These are phyloP conservation scores for Chalcosyrphus nemorum DNA, from an alignment of 2,888 invertebrate genomes.

Conservation along the genomic window DNA sequence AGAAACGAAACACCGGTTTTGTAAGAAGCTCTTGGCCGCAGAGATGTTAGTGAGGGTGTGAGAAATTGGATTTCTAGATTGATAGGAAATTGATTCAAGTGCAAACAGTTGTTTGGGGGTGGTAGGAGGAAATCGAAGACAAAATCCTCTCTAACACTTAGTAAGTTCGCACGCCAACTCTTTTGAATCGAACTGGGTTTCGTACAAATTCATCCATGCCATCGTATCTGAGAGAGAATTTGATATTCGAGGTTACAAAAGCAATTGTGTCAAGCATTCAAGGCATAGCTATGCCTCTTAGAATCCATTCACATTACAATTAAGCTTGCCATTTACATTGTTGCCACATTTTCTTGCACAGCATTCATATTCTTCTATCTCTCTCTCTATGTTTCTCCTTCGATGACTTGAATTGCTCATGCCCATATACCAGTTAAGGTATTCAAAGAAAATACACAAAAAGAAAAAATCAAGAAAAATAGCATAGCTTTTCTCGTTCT, in stretches of 20 bases:
- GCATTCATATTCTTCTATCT: constrained; percentile 11
- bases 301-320: background rate
- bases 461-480: background rate
- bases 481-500: constrained; percentile 8
- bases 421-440: constrained; percentile 44
- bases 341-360: constrained; percentile 58
- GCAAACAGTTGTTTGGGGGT: background rate
- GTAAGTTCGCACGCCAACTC: constrained; percentile 27
- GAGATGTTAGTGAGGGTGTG: constrained; percentile 72
- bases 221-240: no score
- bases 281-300: background rate
- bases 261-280: background rate
- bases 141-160: no score
- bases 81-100: constrained; percentile 42
- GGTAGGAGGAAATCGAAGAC: background rate
- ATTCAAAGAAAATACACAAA: constrained; percentile 30
- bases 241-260: background rate
- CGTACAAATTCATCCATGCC: no score
- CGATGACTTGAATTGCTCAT: constrained; percentile 32
- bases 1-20: constrained; percentile 62
- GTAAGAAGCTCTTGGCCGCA: constrained; percentile 30
- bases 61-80: constrained; percentile 51
- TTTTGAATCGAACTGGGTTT: no score
- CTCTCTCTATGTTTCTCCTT: constrained; percentile 18
- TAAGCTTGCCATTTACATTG: constrained; percentile 23